These are phyloP conservation scores for Rhynchonycteris naso DNA, from an alignment of 2,797 vertebrate species.

Conservation along the genomic window DNA sequence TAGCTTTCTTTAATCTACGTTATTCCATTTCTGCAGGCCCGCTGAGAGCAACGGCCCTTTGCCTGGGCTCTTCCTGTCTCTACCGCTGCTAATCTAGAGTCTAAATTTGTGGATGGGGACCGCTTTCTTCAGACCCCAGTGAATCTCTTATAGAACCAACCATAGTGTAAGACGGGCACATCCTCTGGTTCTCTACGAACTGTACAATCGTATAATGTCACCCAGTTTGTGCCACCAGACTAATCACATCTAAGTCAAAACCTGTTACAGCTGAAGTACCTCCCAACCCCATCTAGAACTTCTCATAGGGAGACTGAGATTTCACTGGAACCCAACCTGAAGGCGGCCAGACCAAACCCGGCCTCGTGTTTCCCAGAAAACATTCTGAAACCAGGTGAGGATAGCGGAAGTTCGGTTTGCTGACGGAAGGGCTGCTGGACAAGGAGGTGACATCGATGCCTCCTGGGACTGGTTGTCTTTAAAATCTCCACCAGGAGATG, in stretches of 20 bases:
- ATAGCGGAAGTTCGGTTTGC: not conserved
- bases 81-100: fast-evolving
- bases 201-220: not conserved
- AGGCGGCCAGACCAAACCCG: fast-evolving
- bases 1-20: conserved; percentile 4
- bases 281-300: not conserved
- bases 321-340: not conserved
- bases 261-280: not conserved
- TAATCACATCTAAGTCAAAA: not conserved
- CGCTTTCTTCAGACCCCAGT: not conserved
- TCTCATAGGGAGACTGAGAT: not conserved
- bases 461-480: not conserved
- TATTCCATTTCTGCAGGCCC: not conserved
- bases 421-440: not conserved
- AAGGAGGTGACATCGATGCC: fast-evolving
- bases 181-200: not conserved
- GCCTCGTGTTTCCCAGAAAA: not conserved
- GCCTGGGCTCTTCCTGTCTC: not conserved
- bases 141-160: not conserved
- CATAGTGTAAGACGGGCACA: not conserved
- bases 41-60: not conserved
- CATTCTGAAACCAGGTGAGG: not conserved
- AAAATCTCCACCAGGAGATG: not conserved
- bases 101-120: fast-evolving
- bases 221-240: not conserved